Percentiles rank a stretch among this genome's conserved stretches.
phyloP scores from a whole-genome alignment of 2,888 invertebrate species.

The Vesta saturnalis region DNA sequence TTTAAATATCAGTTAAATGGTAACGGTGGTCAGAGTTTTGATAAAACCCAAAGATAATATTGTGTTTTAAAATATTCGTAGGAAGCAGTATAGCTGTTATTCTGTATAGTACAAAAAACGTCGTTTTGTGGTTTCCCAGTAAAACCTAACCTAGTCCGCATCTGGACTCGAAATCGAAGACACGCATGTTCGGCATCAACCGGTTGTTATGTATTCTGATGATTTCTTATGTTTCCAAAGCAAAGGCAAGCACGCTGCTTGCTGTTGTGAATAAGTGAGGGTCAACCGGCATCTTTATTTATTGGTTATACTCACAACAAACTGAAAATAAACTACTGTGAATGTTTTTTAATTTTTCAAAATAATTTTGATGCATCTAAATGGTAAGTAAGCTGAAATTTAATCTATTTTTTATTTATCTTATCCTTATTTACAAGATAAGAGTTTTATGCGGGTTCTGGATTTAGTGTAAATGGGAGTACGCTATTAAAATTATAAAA shows the following conservation, averaged over 20 bases:
- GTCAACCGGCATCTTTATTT: slow-evolving; percentile 6
- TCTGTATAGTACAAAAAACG: too few species aligned
- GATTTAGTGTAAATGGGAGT: slow-evolving; percentile 1
- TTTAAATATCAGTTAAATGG: too few species aligned
- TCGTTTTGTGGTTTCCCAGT: not conserved
- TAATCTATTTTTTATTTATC: slow-evolving; percentile 6
- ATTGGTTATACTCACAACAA: not conserved
- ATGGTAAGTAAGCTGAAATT: not conserved
- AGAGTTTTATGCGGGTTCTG: slow-evolving; percentile 7
- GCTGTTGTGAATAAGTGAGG: slow-evolving; percentile 13
- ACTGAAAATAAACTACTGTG: too few species aligned
- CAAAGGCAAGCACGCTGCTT: not conserved
- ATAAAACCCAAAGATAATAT: too few species aligned
- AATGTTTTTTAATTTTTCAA: too few species aligned
- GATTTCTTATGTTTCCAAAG: slow-evolving; percentile 12
- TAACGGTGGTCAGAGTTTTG: too few species aligned
- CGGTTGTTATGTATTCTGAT: slow-evolving; percentile 17
- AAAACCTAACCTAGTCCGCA: slow-evolving; percentile 9
- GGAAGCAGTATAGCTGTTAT: too few species aligned
- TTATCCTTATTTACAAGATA: slow-evolving; percentile 14
- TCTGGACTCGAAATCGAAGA: slow-evolving; percentile 28
- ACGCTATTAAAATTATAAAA: slow-evolving; percentile 1
- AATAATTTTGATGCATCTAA: not conserved
- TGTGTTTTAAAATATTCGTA: too few species aligned
- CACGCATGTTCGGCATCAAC: slow-evolving; percentile 32